Base-by-base conservation (phyloP, 2,113 vertebrate genomes). In the Balaenoptera acutorostrata region DNA sequence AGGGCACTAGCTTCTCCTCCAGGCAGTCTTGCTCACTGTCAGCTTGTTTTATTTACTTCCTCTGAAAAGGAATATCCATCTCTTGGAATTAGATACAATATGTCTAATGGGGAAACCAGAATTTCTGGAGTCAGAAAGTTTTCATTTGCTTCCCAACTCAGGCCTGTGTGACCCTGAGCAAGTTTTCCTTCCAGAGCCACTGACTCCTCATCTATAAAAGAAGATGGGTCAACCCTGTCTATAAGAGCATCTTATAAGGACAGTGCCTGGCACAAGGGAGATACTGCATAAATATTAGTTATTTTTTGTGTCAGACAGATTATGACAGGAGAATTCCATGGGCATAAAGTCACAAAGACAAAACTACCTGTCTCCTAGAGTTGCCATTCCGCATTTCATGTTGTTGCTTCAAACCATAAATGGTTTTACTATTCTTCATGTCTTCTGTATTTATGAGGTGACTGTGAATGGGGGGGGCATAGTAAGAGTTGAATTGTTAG, bases 1-100 rank as follows among this genome's bases (percentile, higher is more conserved):
- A 4, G 27, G 0, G 8, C 5, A 90, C 92, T 96, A 3, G 94
- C 98, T 98, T 98, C 97, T 98, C 95, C 96, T 98, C 96, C 96
- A 98, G 97, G 97, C 23, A 25, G 88, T 66, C 81, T 96, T 20
- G 27, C 96, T 97, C 46, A 74, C 89, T 97, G 93, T 90, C 55
- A 49, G 29, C 90, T 85, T 90, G 33, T 95, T 96, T 98, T 98
- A 97, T 98, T 98, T 98, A 96, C 98, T 98, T 96, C 72, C 21
- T 89, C 17, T 59, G 25, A 13, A 93, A 88, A 84, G 72, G 57
- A 94, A 49, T 83, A 64, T 95, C 25, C 8, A 13, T 87, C 66
- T 87, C 41, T 57, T 88, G 74, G 75, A 87, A 57, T 96, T 88
- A 88, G 82, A 78, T 6, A 41, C 27, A 66, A 7, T 6, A 14